Percentiles rank a stretch among this genome's conserved stretches.
Conservation (phyloP, 2,888 invertebrate species). For the Ormyrus labotus region DNA sequence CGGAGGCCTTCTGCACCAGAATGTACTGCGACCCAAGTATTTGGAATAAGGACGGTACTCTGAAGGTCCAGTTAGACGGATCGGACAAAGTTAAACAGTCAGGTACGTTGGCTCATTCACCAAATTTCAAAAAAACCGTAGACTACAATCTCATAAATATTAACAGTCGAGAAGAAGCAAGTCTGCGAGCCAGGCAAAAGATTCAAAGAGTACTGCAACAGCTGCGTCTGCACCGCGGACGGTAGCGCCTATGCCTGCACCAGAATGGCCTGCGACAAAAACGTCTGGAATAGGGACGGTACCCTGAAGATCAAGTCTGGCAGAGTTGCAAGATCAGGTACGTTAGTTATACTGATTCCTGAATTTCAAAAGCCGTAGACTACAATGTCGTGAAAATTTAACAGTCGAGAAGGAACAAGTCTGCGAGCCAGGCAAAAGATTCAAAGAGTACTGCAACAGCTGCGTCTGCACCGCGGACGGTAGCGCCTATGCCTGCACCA, state of each 20-base stretch:
- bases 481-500: slow-evolving; percentile 53
- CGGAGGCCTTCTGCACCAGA: slow-evolving; percentile 50
- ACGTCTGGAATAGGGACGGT: slow-evolving; percentile 37
- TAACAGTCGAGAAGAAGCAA: not conserved
- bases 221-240: slow-evolving; percentile 76
- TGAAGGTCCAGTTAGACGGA: no score
- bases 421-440: not conserved
- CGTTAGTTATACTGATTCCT: no score
- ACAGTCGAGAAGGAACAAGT: no score
- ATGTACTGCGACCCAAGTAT: not conserved
- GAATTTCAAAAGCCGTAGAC: no score
- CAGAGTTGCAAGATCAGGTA: no score
- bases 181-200: slow-evolving; percentile 75
- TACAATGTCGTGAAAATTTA: no score
- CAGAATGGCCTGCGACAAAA: slow-evolving; percentile 54
- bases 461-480: not conserved
- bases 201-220: slow-evolving; percentile 78
- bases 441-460: slow-evolving; percentile 6
- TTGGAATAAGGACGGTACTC: no score
- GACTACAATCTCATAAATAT: not conserved
- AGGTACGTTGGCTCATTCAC: not conserved
- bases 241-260: slow-evolving; percentile 66
- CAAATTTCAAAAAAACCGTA: not conserved
- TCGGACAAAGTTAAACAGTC: not conserved
- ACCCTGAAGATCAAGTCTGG: slow-evolving; percentile 4